phyloP scores from a whole-genome alignment of 1,140 invertebrate genomes.

The Cecropterus lyciades region DNA sequence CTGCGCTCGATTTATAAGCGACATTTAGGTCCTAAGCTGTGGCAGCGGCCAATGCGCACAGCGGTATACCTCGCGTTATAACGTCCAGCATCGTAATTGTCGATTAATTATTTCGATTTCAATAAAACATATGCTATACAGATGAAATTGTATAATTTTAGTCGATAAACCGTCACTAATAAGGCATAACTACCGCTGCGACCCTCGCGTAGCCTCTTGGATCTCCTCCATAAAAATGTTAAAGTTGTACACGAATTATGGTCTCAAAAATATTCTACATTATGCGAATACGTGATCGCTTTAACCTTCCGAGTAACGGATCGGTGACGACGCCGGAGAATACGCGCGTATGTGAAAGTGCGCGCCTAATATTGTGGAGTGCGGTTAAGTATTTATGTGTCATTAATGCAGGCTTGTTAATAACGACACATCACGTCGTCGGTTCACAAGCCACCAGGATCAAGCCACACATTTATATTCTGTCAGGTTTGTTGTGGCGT shows the following conservation, averaged over 20 bases:
- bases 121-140: slow-evolving; percentile 76
- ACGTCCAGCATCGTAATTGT: slow-evolving; percentile 78
- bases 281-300: slow-evolving; percentile 58
- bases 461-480: slow-evolving; percentile 78
- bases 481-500: slow-evolving; percentile 71
- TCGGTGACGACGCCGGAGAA: slow-evolving; percentile 34
- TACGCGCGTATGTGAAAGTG: slow-evolving; percentile 59
- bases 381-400: slow-evolving; percentile 73
- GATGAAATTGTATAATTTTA: slow-evolving; percentile 77
- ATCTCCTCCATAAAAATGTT: slow-evolving; percentile 60
- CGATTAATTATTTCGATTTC: slow-evolving; percentile 80
- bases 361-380: slow-evolving; percentile 41
- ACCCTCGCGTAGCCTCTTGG: slow-evolving; percentile 49
- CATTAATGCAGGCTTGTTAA: slow-evolving; percentile 79
- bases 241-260: slow-evolving; percentile 61
- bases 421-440: slow-evolving; percentile 77
- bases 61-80: slow-evolving; percentile 71
- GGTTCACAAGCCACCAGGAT: slow-evolving; percentile 77
- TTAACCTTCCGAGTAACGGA: slow-evolving; percentile 45
- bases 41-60: slow-evolving; percentile 58
- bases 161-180: slow-evolving; percentile 67
- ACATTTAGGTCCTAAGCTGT: slow-evolving; percentile 63
- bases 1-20: slow-evolving; percentile 61
- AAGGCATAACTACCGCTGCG: slow-evolving; percentile 65
- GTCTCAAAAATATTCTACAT: slow-evolving; percentile 53